Conservation (phyloP, 2,113 vertebrate species). For the Rhinolophus sinicus region DNA sequence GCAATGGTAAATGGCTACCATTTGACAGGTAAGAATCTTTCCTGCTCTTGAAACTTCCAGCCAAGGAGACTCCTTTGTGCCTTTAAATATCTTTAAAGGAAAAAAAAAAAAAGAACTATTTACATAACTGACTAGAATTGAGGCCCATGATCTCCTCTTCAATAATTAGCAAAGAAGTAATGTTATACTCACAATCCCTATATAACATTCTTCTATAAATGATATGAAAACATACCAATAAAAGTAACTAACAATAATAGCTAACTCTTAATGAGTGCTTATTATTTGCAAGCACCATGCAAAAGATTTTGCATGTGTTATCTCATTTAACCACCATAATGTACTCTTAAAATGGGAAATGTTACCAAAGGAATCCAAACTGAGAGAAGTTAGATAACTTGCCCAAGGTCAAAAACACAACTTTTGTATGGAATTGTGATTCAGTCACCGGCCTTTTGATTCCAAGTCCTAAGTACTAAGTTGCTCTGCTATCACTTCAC, state of each 20-base stretch:
- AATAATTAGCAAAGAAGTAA: background rate
- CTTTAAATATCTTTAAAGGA: background rate
- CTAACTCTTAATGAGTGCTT: background rate
- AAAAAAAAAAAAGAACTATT: background rate
- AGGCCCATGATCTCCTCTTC: background rate
- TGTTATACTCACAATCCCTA: background rate
- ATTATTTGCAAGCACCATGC: background rate
- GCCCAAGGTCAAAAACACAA: background rate
- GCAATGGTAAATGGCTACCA: background rate
- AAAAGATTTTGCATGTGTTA: background rate
- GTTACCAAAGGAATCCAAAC: background rate
- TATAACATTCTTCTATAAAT: background rate
- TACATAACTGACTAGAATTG: background rate
- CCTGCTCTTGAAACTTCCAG: background rate
- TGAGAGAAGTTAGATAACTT: background rate
- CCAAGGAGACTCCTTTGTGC: background rate
- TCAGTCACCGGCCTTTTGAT: background rate
- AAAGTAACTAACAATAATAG: background rate
- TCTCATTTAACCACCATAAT: background rate
- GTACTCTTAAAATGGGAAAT: background rate
- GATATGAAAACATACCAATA: background rate
- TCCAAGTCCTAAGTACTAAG: background rate
- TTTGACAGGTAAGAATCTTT: background rate
- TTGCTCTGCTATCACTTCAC: background rate
- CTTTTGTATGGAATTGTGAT: background rate